Percentiles rank a stretch among this genome's conserved stretches.
phyloP scores from a whole-genome alignment of 2,888 invertebrate genomes.

The Acleris holmiana region DNA sequence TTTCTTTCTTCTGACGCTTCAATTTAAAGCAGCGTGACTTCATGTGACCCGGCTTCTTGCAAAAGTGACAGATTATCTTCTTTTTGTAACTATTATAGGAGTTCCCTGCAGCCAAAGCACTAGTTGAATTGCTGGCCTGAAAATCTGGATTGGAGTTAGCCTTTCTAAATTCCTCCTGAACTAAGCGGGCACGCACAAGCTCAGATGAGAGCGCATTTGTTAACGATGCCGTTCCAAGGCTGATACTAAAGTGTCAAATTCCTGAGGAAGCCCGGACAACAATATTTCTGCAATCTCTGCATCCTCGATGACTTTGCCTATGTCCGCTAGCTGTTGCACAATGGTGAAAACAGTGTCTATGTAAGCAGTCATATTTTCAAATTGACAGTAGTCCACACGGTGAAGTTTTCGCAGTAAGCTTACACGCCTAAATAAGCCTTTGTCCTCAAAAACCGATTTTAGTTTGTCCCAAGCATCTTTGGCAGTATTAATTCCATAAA shows the following conservation, averaged over 20 bases:
- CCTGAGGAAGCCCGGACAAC: background rate
- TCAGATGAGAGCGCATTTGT: background rate
- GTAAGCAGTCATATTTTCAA: conserved; percentile 7
- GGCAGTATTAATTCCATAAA: background rate
- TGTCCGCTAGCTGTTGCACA: conserved; percentile 1
- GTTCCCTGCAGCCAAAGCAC: background rate
- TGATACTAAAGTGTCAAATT: conserved; percentile 6
- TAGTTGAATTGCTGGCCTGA: background rate
- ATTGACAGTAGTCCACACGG: background rate
- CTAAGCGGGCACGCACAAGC: conserved; percentile 1
- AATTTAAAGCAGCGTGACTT: conserved; percentile 11
- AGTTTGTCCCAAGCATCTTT: conserved; percentile 11
- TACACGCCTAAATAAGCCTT: conserved; percentile 10
- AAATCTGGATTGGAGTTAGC: background rate
- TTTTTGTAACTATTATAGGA: background rate
- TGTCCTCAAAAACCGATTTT: conserved; percentile 4
- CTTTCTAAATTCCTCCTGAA: background rate
- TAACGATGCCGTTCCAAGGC: background rate
- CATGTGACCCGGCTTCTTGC: conserved; percentile 1
- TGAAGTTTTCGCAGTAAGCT: background rate
- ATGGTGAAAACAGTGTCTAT: conserved; percentile 12
- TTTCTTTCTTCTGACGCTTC: background rate
- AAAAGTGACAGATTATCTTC: conserved; percentile 12
- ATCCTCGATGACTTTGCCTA: background rate
- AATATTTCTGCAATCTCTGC: background rate